These are phyloP conservation scores for Otolemur crassicaudatus DNA, from an alignment of 2,797 vertebrate genomes.

Conservation along the genomic window DNA sequence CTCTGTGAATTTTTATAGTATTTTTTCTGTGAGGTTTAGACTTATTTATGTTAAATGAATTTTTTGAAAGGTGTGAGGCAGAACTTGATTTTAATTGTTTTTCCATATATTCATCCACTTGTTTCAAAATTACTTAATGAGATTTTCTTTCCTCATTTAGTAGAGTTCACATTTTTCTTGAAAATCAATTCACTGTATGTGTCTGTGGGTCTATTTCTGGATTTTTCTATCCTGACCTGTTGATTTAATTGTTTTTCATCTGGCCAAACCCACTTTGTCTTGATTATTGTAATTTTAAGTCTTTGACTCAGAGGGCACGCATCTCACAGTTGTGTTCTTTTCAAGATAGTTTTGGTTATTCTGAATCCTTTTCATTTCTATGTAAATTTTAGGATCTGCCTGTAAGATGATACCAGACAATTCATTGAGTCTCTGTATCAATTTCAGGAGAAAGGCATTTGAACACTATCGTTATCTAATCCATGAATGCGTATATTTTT, in stretches of 20 bases:
- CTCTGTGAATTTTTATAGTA: background rate
- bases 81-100: background rate
- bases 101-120: background rate
- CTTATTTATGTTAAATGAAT: background rate
- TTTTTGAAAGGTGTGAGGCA: background rate
- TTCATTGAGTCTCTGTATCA: background rate
- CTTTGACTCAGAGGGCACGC: background rate
- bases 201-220: background rate
- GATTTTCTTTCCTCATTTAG: background rate
- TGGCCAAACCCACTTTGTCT: background rate
- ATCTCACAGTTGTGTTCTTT: background rate
- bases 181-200: background rate
- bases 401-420: background rate
- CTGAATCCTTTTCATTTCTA: background rate
- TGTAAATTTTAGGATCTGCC: background rate
- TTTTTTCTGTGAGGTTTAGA: background rate
- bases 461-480: background rate
- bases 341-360: background rate
- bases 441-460: background rate
- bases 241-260: background rate
- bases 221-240: background rate
- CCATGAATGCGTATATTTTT: background rate
- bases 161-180: conserved; percentile 4
- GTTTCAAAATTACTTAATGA: background rate
- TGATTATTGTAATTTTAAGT: background rate